These are phyloP conservation scores for Stenurella melanura DNA, from an alignment of 2,888 invertebrate species.

Conservation along the genomic window DNA sequence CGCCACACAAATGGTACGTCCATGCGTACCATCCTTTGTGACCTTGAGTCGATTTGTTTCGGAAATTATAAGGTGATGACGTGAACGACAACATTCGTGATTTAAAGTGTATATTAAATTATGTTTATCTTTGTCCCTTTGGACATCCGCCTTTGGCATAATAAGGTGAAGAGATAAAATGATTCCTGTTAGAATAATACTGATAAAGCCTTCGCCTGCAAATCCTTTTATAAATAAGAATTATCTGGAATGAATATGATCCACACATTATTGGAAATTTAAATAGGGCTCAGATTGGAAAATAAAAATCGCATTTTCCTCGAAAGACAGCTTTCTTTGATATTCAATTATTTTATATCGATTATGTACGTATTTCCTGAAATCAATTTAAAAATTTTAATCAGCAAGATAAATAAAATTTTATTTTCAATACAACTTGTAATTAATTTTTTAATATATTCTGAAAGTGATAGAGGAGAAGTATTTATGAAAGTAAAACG, in stretches of 20 bases:
- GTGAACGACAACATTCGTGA: no score
- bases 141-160: background rate
- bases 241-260: conserved; percentile 26
- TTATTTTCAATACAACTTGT: background rate
- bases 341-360: background rate
- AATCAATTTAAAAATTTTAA: background rate
- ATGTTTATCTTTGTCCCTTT: background rate
- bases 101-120: no score
- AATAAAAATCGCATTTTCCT: background rate
- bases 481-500: no score
- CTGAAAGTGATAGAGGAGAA: no score
- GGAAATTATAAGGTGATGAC: no score
- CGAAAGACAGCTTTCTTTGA: background rate
- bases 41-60: no score
- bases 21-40: no score
- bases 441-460: no score
- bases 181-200: conserved; percentile 10
- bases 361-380: background rate
- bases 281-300: background rate
- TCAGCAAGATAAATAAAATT: background rate
- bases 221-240: conserved; percentile 39
- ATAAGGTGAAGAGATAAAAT: background rate
- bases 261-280: background rate
- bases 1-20: no score
- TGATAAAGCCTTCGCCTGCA: conserved; percentile 32